Evolutionary conservation across 2,888 invertebrate genomes (phyloP).

Genomic region (Nematopogon swammerdamellus): DNA sequence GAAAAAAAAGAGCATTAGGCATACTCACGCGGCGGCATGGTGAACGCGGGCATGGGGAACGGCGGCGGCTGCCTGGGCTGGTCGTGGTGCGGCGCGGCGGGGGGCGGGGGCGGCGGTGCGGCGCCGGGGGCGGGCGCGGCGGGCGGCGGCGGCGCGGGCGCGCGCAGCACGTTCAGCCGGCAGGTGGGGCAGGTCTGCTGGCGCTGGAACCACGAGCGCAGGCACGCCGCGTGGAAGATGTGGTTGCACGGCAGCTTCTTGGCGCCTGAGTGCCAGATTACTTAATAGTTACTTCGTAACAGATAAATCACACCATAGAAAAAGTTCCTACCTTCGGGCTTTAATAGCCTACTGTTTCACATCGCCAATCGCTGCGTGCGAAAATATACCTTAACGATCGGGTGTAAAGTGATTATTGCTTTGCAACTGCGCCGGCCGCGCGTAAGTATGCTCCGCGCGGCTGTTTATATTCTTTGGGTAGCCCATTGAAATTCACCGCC

Average conservation of each 20-base stretch:
- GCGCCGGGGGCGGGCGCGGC: constrained; percentile 13
- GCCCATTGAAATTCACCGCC: too few relatives aligned
- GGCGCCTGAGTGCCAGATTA: too few relatives aligned
- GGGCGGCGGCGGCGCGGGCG: constrained; percentile 33
- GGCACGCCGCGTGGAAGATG: constrained; percentile 97
- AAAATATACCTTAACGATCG: too few relatives aligned
- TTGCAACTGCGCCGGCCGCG: too few relatives aligned
- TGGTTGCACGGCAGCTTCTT: constrained; percentile 99
- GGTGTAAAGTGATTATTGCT: too few relatives aligned
- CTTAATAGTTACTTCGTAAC: too few relatives aligned
- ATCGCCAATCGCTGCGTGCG: too few relatives aligned
- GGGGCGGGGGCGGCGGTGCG: constrained; percentile 16
- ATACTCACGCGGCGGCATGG: constrained; percentile 31
- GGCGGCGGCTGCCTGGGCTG: constrained; percentile 10
- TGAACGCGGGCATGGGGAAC: constrained; percentile 11
- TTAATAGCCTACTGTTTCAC: too few relatives aligned
- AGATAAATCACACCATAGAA: too few relatives aligned
- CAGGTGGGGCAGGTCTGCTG: constrained; percentile 99
- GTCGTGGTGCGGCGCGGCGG: constrained; percentile 16
- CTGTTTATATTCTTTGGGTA: too few relatives aligned
- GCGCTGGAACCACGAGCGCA: constrained; percentile 98
- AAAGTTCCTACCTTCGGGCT: too few relatives aligned
- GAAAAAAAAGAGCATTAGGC: background rate
- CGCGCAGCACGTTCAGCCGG: constrained; percentile 76
- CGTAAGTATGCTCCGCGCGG: too few relatives aligned